These are phyloP conservation scores for Ectemnius cavifrons DNA, from an alignment of 2,888 invertebrate genomes.

Conservation along the genomic window DNA sequence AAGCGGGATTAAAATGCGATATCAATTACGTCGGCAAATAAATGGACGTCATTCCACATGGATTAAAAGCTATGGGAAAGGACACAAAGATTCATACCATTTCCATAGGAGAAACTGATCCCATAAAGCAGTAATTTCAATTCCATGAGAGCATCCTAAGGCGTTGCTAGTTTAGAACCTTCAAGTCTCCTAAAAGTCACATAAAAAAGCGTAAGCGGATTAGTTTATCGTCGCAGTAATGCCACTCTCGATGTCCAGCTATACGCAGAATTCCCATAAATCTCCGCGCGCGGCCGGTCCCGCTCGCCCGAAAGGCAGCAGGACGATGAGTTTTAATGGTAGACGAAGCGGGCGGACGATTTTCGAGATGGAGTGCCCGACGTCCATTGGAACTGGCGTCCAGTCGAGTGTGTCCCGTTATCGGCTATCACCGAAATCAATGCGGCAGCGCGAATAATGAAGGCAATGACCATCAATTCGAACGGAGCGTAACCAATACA, in stretches of 20 bases:
- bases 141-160: background rate
- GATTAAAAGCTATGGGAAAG: background rate
- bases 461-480: constrained; percentile 12
- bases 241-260: background rate
- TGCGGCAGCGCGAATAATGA: constrained; percentile 6
- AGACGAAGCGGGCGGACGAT: background rate
- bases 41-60: too few relatives aligned
- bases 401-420: constrained; percentile 26
- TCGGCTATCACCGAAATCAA: constrained; percentile 12
- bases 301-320: background rate
- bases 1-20: background rate
- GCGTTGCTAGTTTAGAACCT: background rate
- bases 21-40: background rate
- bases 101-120: background rate
- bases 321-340: background rate
- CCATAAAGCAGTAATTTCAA: background rate
- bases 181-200: constrained; percentile 3
- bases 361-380: background rate
- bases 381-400: background rate
- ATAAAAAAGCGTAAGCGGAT: constrained; percentile 9
- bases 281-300: background rate
- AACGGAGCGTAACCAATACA: constrained; percentile 3
- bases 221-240: background rate
- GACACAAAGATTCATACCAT: background rate
- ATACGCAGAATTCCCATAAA: background rate